Base-by-base conservation (phyloP, 2,888 invertebrate species). In the Lepidochrysops patricia region DNA sequence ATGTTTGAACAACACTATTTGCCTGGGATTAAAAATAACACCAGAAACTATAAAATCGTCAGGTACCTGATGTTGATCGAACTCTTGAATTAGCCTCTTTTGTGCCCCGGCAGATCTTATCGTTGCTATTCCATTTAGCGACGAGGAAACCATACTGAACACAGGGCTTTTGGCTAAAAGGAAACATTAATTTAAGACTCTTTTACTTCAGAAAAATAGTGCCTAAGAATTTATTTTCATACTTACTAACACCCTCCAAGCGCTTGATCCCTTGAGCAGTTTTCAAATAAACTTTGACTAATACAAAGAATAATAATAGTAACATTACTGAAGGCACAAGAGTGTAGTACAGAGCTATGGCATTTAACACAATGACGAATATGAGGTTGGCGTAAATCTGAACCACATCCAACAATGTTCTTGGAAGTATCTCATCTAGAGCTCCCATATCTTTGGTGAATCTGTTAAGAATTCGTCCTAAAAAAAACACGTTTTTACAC, bases 391-490 rank as follows among this genome's bases (percentile, higher is more conserved):
- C 76, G 64, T 84, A 87, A 49, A 90, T 90, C 76, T 93, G 93
- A 1, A 91, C 79, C 0, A 94, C 92, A 71, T 94, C 94, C 26
- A 95, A 74, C 19, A 93, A 77, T 0, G 92, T 91, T 69, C 93
- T 92, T 0, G 95, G 95, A 43, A 96, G 75, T 52, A 94, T 82
- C 72, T 96, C 96, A 72, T 96, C 96, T 61, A 96, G 90, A 0
- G 93, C 91, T 0, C 96, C 96, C 75, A 96, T 93, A 76, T 97
- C 97, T 76, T 96, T 97, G 2, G 96, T 94, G 72, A 97, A 97
- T 58, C 97, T 79, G 66, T 90, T 90, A 52, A 97, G 86, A 64
- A 97, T 95, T 58, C 94, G 90, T 32, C 95, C 94, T 89, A 68
- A 37, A 73, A 74, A 19, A 23, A 23, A 13, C 26, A 15, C 26